These are phyloP conservation scores for Caenorhabditis panamensis DNA, from an alignment of 2,888 invertebrate genomes.

Conservation along the genomic window DNA sequence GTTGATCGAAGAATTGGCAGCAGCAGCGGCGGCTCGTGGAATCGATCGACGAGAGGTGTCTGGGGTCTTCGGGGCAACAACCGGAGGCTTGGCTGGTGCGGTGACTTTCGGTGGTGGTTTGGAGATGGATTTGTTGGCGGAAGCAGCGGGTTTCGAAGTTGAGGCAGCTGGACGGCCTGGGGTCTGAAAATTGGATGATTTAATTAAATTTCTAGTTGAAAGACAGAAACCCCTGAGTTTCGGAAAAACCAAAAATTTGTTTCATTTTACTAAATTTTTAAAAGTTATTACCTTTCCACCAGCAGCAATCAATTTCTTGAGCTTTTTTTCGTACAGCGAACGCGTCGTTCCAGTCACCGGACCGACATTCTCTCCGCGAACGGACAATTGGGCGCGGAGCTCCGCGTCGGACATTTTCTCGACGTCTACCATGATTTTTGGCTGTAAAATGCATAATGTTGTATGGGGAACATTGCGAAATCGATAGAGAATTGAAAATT, in stretches of 20 bases:
- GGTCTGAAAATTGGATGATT: conserved; percentile 20
- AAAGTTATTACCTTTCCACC: conserved; percentile 25
- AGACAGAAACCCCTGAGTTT: too few species aligned
- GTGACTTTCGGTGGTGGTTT: conserved; percentile 21
- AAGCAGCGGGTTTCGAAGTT: neutral
- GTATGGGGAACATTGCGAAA: too few species aligned
- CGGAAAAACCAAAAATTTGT: neutral
- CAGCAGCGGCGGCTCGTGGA: conserved; percentile 12
- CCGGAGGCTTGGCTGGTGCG: conserved; percentile 19
- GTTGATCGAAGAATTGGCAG: conserved; percentile 25
- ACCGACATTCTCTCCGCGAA: conserved; percentile 65
- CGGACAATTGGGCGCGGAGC: conserved; percentile 67
- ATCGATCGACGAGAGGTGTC: conserved; percentile 17
- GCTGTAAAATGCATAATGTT: conserved; percentile 1
- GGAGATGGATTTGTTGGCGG: conserved; percentile 23
- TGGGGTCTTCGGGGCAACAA: conserved; percentile 13
- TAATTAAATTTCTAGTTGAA: too few species aligned
- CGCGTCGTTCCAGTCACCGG: conserved; percentile 75
- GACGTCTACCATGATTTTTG: conserved; percentile 50
- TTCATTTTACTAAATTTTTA: neutral
- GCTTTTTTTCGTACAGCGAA: conserved; percentile 73
- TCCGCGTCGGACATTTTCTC: conserved; percentile 70
- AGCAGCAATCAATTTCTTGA: conserved; percentile 54
- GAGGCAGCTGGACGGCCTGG: conserved; percentile 15
- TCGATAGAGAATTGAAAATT: neutral